phyloP scores from a whole-genome alignment of 2,113 vertebrate species.

The Amazona guildingii region DNA sequence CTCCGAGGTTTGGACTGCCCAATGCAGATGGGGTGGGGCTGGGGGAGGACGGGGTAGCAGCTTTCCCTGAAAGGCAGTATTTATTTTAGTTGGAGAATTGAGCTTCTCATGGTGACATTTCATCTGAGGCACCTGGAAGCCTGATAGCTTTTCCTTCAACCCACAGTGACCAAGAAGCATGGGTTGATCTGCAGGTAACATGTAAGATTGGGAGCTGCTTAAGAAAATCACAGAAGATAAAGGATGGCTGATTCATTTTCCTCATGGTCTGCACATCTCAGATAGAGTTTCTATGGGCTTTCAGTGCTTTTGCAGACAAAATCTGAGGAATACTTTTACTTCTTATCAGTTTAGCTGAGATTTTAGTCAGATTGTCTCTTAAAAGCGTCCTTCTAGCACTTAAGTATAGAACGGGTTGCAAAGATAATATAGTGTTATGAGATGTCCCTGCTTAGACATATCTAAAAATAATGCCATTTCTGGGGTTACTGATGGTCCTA shows the following conservation, averaged over 20 bases:
- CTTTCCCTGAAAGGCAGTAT: background rate
- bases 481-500: background rate
- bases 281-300: background rate
- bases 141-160: background rate
- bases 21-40: background rate
- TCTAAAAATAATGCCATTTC: background rate
- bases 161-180: background rate
- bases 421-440: background rate
- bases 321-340: background rate
- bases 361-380: background rate
- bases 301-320: background rate
- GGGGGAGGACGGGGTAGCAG: background rate
- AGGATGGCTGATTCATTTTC: background rate
- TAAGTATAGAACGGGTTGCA: background rate
- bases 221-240: background rate
- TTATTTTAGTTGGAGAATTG: background rate
- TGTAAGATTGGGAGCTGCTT: background rate
- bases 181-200: background rate
- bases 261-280: rapidly evolving
- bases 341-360: background rate
- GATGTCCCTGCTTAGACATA: background rate
- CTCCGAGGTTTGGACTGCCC: background rate
- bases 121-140: background rate
- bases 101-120: background rate
- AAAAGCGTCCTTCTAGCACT: background rate